phyloP scores from a whole-genome alignment of 1,140 invertebrate species.

The Drosophila orosa region DNA sequence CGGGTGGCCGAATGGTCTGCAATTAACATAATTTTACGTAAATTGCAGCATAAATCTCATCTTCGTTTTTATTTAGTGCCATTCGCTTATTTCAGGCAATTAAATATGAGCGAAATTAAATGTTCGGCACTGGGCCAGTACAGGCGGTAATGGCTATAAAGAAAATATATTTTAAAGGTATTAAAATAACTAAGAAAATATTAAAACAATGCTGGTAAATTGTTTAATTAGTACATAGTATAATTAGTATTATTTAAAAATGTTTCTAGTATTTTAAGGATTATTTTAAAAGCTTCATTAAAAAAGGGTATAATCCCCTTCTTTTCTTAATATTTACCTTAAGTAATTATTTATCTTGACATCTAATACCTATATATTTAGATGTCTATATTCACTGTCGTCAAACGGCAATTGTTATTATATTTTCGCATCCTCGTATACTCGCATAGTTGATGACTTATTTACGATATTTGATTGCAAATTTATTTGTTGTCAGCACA shows the following conservation, averaged over 20 bases:
- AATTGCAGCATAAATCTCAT: constrained; percentile 80
- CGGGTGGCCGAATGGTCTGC: constrained; percentile 21
- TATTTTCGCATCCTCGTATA: constrained; percentile 1
- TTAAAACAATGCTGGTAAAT: background rate
- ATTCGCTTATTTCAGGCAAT: constrained; percentile 67
- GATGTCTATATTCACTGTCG: constrained; percentile 20
- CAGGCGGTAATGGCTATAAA: constrained; percentile 7
- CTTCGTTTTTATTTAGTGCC: constrained; percentile 73
- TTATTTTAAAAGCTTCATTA: too few relatives aligned
- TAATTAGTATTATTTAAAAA: too few relatives aligned
- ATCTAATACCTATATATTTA: background rate
- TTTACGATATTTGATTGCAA: constrained; percentile 59
- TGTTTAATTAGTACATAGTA: too few relatives aligned
- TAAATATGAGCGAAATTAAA: constrained; percentile 72
- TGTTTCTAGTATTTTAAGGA: too few relatives aligned
- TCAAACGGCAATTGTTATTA: constrained; percentile 1
- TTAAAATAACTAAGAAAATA: background rate
- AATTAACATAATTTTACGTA: constrained; percentile 79
- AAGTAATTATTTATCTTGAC: background rate
- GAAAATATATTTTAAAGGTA: background rate
- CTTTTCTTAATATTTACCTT: background rate
- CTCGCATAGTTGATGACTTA: constrained; percentile 57
- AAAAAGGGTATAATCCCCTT: too few relatives aligned
- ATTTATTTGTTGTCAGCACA: constrained; percentile 55
- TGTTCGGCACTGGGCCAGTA: constrained; percentile 36